Evolutionary conservation across 2,888 invertebrate species (phyloP).

Genomic region (Steromphala cineraria): DNA sequence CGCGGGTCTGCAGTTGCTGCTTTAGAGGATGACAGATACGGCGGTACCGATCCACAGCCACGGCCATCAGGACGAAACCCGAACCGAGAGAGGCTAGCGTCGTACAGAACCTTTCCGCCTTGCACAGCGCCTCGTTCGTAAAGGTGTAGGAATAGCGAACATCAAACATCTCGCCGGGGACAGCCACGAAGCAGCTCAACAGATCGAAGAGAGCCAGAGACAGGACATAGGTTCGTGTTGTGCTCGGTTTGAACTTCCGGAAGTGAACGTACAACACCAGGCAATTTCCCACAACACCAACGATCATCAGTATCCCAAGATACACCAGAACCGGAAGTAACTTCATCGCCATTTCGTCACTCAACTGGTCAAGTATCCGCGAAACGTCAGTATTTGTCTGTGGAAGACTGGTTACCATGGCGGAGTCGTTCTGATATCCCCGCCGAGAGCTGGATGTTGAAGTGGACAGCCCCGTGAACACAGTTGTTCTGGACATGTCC

Average conservation of each 20-base stretch:
- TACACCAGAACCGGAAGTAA: constrained; percentile 56
- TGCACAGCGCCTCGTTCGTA: constrained; percentile 50
- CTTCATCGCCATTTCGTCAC: constrained; percentile 44
- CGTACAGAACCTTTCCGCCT: constrained; percentile 48
- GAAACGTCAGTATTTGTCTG: not conserved
- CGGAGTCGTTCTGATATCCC: too few species aligned
- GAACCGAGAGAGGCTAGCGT: constrained; percentile 54
- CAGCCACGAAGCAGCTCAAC: constrained; percentile 51
- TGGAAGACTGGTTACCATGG: not conserved
- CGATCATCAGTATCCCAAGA: constrained; percentile 51
- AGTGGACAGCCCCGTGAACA: too few species aligned
- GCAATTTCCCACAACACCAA: constrained; percentile 57
- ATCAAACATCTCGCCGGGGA: constrained; percentile 59
- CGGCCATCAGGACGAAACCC: constrained; percentile 56
- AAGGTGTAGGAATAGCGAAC: constrained; percentile 58
- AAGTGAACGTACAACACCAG: constrained; percentile 56
- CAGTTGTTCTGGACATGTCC: too few species aligned
- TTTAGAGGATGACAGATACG: constrained; percentile 56
- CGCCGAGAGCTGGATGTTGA: too few species aligned
- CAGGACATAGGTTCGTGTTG: constrained; percentile 55
- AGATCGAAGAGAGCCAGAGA: constrained; percentile 58
- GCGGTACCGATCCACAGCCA: constrained; percentile 59
- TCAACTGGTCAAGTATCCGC: constrained; percentile 41
- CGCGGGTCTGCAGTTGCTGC: constrained; percentile 39
- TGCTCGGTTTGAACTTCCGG: constrained; percentile 51